Evolutionary conservation across 2,888 invertebrate species (phyloP).

Genomic region (Pegoplata infirma): DNA sequence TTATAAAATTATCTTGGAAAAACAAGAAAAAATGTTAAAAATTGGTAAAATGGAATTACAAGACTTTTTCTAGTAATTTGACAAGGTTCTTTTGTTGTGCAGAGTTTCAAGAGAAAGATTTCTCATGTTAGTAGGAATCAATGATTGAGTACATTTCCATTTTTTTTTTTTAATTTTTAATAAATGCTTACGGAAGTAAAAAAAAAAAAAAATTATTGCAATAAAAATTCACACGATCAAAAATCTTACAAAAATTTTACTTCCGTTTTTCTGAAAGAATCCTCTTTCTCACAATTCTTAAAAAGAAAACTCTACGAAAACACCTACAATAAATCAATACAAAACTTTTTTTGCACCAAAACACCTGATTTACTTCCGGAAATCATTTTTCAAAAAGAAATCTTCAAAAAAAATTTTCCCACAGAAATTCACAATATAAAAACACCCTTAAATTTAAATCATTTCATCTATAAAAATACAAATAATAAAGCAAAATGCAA

Average conservation of each 20-base stretch:
- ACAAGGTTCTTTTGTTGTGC: too few species aligned
- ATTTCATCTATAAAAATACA: neutral
- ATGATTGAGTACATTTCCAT: too few species aligned
- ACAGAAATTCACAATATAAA: constrained; percentile 9
- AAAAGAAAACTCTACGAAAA: neutral
- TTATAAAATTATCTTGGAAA: too few species aligned
- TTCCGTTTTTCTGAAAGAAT: neutral
- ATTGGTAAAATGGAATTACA: too few species aligned
- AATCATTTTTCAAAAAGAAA: constrained; percentile 18
- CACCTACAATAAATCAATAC: constrained; percentile 21
- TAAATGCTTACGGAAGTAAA: too few species aligned
- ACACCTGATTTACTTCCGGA: constrained; percentile 65
- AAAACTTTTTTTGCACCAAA: constrained; percentile 17
- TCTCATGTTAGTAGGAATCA: too few species aligned
- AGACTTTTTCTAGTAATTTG: too few species aligned
- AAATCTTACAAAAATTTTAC: neutral
- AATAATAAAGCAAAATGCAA: constrained; percentile 27
- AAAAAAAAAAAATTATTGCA: too few species aligned
- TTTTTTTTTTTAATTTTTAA: too few species aligned
- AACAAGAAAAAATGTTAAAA: too few species aligned
- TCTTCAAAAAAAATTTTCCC: constrained; percentile 21
- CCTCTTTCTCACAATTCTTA: neutral
- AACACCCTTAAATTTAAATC: constrained; percentile 31
- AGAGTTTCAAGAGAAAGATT: too few species aligned
- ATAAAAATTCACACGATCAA: too few species aligned